Conservation (phyloP, 2,797 vertebrate genomes). For the Micromesistius poutassou region DNA sequence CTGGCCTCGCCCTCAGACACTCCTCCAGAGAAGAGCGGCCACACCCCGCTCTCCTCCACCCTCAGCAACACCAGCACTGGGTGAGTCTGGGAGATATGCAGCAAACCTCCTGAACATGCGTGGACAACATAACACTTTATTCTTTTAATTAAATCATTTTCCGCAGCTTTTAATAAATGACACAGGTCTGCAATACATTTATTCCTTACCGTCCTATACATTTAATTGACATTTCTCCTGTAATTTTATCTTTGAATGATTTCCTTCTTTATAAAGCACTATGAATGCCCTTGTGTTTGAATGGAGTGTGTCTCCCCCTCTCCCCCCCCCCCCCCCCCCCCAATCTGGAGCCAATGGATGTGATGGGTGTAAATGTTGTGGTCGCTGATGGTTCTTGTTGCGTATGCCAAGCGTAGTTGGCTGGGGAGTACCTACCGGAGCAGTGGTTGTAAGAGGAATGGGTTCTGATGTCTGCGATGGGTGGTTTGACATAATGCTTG, state of each 20-base stretch:
- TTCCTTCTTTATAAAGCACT: too few species aligned
- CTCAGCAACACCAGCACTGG: conserved; percentile 63
- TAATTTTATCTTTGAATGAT: too few species aligned
- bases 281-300: too few species aligned
- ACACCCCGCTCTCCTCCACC: conserved; percentile 65
- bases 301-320: not conserved
- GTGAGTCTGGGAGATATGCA: conserved; percentile 49
- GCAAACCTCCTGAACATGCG: not conserved
- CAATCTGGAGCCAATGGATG: too few species aligned
- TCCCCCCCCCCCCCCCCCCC: too few species aligned
- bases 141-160: not conserved
- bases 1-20: conserved; percentile 72
- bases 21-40: conserved; percentile 69
- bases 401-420: not conserved
- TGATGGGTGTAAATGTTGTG: too few species aligned
- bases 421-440: not conserved
- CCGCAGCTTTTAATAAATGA: not conserved
- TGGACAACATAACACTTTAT: not conserved
- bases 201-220: too few species aligned
- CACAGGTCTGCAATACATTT: not conserved
- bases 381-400: not conserved
- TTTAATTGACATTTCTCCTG: too few species aligned
- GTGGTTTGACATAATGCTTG: not conserved
- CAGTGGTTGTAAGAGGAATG: not conserved
- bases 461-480: not conserved